A percentile compares a stretch with the other conserved stretches of the same genome.
These are phyloP conservation scores for Dynastes grantii DNA, from an alignment of 2,888 invertebrate genomes.

Conservation along the genomic window DNA sequence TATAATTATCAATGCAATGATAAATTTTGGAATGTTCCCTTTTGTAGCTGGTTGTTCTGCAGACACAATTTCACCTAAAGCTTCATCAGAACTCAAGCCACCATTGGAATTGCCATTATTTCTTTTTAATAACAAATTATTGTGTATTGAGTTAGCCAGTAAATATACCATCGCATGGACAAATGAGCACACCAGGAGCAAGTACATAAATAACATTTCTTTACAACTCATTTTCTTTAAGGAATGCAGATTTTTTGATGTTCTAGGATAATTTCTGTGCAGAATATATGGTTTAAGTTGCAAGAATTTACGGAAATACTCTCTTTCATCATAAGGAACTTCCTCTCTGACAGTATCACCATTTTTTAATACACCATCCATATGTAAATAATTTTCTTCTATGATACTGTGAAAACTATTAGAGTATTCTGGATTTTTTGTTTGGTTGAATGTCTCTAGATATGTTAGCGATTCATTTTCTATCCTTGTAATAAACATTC, in stretches of 20 bases:
- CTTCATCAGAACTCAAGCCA: background rate
- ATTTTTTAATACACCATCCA: background rate
- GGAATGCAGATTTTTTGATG: background rate
- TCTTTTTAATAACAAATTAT: background rate
- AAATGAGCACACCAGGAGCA: constrained; percentile 64
- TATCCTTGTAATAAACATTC: background rate
- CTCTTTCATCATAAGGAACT: constrained; percentile 8
- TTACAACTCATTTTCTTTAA: constrained; percentile 41
- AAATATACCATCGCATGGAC: constrained; percentile 63
- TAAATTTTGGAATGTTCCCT: background rate
- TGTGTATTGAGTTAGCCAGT: background rate
- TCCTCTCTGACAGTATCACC: background rate
- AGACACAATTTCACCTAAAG: background rate
- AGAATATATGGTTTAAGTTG: constrained; percentile 8
- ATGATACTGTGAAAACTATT: constrained; percentile 22
- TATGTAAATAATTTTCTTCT: constrained; percentile 9
- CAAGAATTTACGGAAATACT: constrained; percentile 20
- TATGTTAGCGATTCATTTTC: background rate
- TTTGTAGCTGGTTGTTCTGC: background rate
- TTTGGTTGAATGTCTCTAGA: background rate
- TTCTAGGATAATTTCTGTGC: background rate
- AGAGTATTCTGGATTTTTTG: constrained; percentile 21
- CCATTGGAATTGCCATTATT: background rate
- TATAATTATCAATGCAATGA: constrained; percentile 49
- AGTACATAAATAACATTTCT: constrained; percentile 61